A percentile compares a stretch with the other conserved stretches of the same genome.
phyloP scores from a whole-genome alignment of 2,113 vertebrate genomes.

The Stigmatopora nigra region DNA sequence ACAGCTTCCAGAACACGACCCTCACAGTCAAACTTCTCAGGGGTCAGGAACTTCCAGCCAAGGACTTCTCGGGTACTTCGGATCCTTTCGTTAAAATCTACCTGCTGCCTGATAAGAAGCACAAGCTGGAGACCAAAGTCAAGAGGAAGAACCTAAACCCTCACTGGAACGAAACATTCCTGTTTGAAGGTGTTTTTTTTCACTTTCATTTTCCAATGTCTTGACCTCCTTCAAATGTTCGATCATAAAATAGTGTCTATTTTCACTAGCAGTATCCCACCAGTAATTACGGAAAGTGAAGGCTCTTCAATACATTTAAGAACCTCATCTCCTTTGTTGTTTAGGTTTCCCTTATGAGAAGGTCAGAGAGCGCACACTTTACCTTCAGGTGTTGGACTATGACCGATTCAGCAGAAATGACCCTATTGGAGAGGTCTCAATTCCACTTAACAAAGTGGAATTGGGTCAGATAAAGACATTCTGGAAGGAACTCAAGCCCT shows the following conservation, averaged over 20 bases:
- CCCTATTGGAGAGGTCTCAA: constrained; percentile 95
- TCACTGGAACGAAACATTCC: constrained; percentile 98
- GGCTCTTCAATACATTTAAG: background rate
- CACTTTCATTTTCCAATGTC: background rate
- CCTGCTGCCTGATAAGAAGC: constrained; percentile 96
- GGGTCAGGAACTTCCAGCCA: constrained; percentile 93
- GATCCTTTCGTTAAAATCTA: constrained; percentile 99
- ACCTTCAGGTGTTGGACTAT: constrained; percentile 96
- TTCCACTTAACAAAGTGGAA: constrained; percentile 96
- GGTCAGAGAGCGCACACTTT: constrained; percentile 92
- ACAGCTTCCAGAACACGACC: constrained; percentile 98
- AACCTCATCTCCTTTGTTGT: constrained; percentile 24
- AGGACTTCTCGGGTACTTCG: constrained; percentile 97
- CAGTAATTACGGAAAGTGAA: constrained; percentile 15
- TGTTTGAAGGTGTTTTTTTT: constrained; percentile 83
- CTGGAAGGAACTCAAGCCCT: constrained; percentile 99
- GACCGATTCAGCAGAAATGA: constrained; percentile 98
- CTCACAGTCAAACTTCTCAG: constrained; percentile 96
- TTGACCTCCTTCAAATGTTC: too few relatives aligned
- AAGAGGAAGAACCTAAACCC: constrained; percentile 98
- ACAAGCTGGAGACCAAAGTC: constrained; percentile 98
- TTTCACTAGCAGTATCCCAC: background rate
- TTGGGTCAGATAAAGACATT: constrained; percentile 96
- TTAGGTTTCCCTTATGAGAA: constrained; percentile 97
- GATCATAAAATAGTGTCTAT: too few relatives aligned